Percentiles rank a stretch among this genome's conserved stretches.
Evolutionary conservation across 2,113 vertebrate species (phyloP).

Genomic region (Hippocampus mohnikei): DNA sequence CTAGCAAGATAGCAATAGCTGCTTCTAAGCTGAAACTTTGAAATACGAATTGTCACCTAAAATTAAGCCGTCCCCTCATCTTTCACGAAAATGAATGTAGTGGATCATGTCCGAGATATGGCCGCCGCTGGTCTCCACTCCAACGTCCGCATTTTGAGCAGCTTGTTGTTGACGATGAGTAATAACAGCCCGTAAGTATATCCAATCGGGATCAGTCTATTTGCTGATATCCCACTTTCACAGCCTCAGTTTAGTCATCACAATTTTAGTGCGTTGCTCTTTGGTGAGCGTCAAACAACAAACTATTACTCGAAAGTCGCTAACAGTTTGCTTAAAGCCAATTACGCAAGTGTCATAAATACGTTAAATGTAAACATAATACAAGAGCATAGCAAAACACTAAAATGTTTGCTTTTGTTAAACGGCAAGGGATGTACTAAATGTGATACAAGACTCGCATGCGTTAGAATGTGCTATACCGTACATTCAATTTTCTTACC

Average conservation of each 20-base stretch:
- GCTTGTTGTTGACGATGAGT: constrained; percentile 93
- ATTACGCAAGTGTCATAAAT: neutral
- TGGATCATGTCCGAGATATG: constrained; percentile 97
- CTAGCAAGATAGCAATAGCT: constrained; percentile 48
- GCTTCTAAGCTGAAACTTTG: constrained; percentile 45
- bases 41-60: neutral
- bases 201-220: constrained; percentile 39
- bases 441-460: neutral
- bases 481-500: neutral
- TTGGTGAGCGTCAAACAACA: neutral
- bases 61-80: neutral
- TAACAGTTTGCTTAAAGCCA: neutral
- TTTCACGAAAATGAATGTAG: constrained; percentile 62
- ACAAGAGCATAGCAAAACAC: neutral
- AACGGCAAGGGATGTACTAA: no score
- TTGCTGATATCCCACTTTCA: constrained; percentile 4
- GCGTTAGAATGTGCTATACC: neutral
- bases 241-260: neutral
- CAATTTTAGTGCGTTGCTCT: neutral
- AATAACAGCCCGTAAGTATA: constrained; percentile 95
- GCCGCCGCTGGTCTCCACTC: constrained; percentile 93
- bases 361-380: neutral
- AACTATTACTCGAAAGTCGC: neutral
- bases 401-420: no score
- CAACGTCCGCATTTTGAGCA: constrained; percentile 92